Evolutionary conservation across 2,113 vertebrate species (phyloP).

Genomic region (Embiotoca jacksoni): DNA sequence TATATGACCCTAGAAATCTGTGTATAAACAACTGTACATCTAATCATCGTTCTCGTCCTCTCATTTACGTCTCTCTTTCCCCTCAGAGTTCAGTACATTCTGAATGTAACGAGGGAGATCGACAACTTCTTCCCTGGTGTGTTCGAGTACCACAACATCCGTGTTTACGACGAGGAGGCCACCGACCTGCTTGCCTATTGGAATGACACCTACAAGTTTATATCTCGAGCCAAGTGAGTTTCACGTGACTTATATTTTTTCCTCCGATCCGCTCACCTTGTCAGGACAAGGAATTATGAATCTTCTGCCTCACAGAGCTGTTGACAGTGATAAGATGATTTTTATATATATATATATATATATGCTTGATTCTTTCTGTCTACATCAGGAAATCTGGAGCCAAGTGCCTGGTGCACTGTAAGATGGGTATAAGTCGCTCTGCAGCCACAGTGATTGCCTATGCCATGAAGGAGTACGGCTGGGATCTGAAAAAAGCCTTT

Average conservation of each 20-base stretch:
- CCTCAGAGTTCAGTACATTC: slow-evolving; percentile 94
- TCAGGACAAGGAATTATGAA: neutral
- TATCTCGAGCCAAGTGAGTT: slow-evolving; percentile 97
- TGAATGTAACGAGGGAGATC: slow-evolving; percentile 98
- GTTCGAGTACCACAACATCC: slow-evolving; percentile 98
- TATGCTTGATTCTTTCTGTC: neutral
- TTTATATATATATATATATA: too few species aligned
- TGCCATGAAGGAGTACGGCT: slow-evolving; percentile 98
- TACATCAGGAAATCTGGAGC: slow-evolving; percentile 91
- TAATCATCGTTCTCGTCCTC: neutral
- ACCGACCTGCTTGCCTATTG: slow-evolving; percentile 97
- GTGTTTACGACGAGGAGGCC: slow-evolving; percentile 98
- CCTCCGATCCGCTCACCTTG: neutral
- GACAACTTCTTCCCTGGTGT: slow-evolving; percentile 98
- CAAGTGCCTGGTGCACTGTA: slow-evolving; percentile 98
- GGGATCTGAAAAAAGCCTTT: slow-evolving; percentile 94
- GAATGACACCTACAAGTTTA: slow-evolving; percentile 99
- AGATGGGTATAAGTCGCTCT: slow-evolving; percentile 98
- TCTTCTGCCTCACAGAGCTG: neutral
- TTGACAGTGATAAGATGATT: neutral
- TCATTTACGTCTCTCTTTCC: slow-evolving; percentile 14
- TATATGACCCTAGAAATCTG: neutral
- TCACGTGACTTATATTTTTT: neutral
- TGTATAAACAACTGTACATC: neutral
- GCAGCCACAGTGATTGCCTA: slow-evolving; percentile 98